Evolutionary conservation across 2,113 vertebrate genomes (phyloP).

Genomic region (Microtus ochrogaster): DNA sequence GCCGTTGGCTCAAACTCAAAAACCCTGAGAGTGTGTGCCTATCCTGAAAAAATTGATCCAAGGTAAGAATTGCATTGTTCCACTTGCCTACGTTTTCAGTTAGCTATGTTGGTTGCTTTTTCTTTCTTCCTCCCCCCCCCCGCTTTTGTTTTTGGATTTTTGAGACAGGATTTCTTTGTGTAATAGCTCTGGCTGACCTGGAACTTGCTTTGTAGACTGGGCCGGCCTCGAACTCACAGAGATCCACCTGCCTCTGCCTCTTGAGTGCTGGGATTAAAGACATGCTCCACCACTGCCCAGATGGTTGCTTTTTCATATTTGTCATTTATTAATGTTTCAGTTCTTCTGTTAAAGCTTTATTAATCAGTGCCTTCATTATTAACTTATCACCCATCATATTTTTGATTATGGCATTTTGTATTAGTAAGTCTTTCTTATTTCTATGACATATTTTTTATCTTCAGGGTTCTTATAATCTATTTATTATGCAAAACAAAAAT

Average conservation of each 20-base stretch:
- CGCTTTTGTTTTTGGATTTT: too few relatives aligned
- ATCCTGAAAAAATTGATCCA: constrained; percentile 90
- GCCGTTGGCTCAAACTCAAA: constrained; percentile 99
- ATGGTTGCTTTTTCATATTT: constrained; percentile 25
- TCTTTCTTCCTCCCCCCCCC: background rate
- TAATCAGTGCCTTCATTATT: constrained; percentile 28
- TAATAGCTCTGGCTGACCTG: too few relatives aligned
- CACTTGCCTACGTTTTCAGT: constrained; percentile 46
- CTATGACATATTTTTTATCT: background rate
- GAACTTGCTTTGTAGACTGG: too few relatives aligned
- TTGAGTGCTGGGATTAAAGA: too few relatives aligned
- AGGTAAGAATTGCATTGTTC: constrained; percentile 85
- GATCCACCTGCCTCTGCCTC: too few relatives aligned
- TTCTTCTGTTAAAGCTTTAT: constrained; percentile 21
- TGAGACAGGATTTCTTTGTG: too few relatives aligned
- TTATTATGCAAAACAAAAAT: constrained; percentile 5
- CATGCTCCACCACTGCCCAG: too few relatives aligned
- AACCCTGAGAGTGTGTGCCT: constrained; percentile 96
- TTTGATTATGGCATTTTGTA: background rate
- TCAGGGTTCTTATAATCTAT: background rate
- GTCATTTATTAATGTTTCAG: background rate
- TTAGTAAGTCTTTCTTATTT: constrained; percentile 20
- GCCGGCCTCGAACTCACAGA: too few relatives aligned
- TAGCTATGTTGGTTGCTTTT: background rate
- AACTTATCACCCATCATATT: background rate